These are phyloP conservation scores for Pachliopta kotzebuea DNA, from an alignment of 2,888 invertebrate genomes.

Conservation along the genomic window DNA sequence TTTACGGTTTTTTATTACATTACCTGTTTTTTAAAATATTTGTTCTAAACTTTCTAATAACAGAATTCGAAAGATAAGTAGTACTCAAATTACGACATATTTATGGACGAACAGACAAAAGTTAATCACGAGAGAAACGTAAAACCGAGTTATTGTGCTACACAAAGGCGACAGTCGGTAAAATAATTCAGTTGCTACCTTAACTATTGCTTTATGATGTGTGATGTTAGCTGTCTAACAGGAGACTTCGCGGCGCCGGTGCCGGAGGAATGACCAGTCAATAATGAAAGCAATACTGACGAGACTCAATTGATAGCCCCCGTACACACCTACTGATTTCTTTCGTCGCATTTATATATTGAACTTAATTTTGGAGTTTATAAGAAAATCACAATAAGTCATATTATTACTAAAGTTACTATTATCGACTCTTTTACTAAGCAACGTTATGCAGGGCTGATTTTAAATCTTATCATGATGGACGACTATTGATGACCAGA, in stretches of 20 bases:
- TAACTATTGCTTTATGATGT: conserved; percentile 29
- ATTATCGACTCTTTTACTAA: no score
- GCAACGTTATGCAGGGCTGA: no score
- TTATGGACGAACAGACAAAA: background rate
- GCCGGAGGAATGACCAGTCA: conserved; percentile 63
- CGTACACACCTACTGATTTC: conserved; percentile 32
- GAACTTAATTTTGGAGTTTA: no score
- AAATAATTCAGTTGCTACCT: conserved; percentile 27
- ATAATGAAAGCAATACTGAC: conserved; percentile 43
- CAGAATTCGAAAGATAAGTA: background rate
- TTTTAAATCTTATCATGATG: no score
- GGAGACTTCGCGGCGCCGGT: conserved; percentile 64
- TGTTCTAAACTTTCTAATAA: background rate
- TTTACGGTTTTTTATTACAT: no score
- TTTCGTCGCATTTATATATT: background rate
- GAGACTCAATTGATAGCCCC: conserved; percentile 10
- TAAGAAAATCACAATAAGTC: no score
- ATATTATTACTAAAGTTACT: no score
- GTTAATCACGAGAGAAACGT: background rate
- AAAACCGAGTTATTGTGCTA: conserved; percentile 2
- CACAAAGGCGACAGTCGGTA: conserved; percentile 18
- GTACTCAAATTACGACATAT: background rate
- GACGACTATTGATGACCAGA: no score
- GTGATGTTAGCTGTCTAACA: conserved; percentile 36
- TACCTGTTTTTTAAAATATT: no score